phyloP scores from a whole-genome alignment of 2,113 vertebrate species.

The Mustela lutreola region DNA sequence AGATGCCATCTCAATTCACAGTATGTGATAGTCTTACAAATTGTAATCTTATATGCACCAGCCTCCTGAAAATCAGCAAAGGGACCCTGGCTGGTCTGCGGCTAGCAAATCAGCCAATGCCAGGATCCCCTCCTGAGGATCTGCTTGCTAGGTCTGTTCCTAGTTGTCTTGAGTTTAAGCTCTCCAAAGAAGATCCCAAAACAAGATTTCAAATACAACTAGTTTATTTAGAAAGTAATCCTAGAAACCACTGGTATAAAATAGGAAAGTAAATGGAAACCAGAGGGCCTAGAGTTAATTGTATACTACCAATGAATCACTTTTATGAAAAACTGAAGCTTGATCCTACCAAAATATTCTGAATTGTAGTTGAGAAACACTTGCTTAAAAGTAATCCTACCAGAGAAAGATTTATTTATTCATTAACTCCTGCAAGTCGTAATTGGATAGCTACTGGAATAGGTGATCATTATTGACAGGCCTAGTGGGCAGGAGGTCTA shows the following conservation, averaged over 20 bases:
- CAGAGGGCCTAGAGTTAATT: neutral
- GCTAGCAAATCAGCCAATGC: neutral
- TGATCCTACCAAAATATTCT: neutral
- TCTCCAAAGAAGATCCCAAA: neutral
- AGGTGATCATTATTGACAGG: neutral
- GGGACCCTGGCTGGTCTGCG: fast-evolving
- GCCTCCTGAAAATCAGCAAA: neutral
- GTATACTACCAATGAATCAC: neutral
- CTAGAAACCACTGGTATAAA: neutral
- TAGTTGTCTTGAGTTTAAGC: neutral
- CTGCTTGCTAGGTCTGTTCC: neutral
- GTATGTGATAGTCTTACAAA: neutral
- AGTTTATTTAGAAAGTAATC: neutral
- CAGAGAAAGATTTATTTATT: neutral
- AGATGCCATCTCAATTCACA: no score
- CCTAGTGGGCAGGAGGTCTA: neutral
- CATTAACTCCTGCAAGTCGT: neutral
- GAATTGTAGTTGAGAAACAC: neutral
- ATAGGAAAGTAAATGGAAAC: neutral
- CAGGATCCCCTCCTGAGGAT: neutral
- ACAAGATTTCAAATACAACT: neutral
- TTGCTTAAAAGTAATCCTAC: neutral
- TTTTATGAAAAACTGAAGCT: neutral
- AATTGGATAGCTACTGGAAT: neutral
- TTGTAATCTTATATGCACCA: neutral